Percentiles rank a stretch among this genome's conserved stretches.
Evolutionary conservation across 2,888 invertebrate species (phyloP).

Genomic region (Netelia virgata): DNA sequence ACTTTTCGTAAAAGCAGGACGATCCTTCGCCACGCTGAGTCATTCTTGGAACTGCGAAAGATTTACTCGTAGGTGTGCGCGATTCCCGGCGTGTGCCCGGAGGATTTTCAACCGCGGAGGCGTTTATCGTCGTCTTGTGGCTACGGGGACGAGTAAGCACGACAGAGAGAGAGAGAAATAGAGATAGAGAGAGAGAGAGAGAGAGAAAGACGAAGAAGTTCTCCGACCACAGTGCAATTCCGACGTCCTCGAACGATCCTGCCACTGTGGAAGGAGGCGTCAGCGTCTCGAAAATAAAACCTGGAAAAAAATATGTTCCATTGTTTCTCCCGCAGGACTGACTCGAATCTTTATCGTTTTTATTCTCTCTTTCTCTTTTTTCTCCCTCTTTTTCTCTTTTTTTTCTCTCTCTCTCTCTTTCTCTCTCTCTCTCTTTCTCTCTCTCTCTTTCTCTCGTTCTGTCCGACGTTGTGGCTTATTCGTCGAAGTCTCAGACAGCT

Average conservation of each 20-base stretch:
- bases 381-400: background rate
- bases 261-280: slow-evolving; percentile 32
- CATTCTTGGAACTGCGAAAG: slow-evolving; percentile 63
- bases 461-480: slow-evolving; percentile 30
- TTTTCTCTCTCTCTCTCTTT: slow-evolving; percentile 17
- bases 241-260: slow-evolving; percentile 12
- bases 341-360: background rate
- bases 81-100: slow-evolving; percentile 37
- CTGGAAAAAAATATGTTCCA: slow-evolving; percentile 25
- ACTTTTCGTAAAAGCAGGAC: background rate
- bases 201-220: background rate
- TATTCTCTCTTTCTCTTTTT: slow-evolving; percentile 13
- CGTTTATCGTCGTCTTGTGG: slow-evolving; percentile 45
- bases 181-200: background rate
- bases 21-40: slow-evolving; percentile 67
- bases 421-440: slow-evolving; percentile 10
- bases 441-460: slow-evolving; percentile 12
- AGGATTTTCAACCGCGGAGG: slow-evolving; percentile 27
- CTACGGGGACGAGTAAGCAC: background rate
- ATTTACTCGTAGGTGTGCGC: slow-evolving; percentile 56
- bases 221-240: slow-evolving; percentile 23
- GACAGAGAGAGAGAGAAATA: background rate
- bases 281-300: slow-evolving; percentile 9
- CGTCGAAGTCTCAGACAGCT: slow-evolving; percentile 43
- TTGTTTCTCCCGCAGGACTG: slow-evolving; percentile 37